phyloP scores from a whole-genome alignment of 2,113 vertebrate genomes.

The Corythaeola cristata region DNA sequence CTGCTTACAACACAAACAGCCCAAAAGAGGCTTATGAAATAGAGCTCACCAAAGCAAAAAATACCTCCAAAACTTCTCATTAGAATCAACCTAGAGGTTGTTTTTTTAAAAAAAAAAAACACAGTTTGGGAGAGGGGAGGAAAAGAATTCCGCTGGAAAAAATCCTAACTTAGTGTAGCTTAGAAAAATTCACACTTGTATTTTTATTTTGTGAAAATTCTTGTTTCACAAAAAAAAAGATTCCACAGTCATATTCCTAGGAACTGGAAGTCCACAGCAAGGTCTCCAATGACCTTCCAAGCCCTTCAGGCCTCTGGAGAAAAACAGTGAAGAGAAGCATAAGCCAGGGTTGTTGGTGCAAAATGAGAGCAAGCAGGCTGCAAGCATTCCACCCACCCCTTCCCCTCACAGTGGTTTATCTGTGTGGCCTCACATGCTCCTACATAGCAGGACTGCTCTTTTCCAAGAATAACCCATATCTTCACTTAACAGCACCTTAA shows the following conservation, averaged over 20 bases:
- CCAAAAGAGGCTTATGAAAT: not conserved
- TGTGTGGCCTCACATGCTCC: not conserved
- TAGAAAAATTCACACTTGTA: not conserved
- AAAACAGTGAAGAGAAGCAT: not conserved
- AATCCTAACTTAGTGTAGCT: not conserved
- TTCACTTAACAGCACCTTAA: not conserved
- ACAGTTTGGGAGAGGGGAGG: not conserved
- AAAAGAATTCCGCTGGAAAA: not conserved
- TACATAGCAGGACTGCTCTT: not conserved
- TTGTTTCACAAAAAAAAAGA: not conserved
- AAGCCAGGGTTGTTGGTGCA: not conserved
- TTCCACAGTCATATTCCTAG: not conserved
- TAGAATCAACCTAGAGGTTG: not conserved
- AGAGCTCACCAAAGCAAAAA: not conserved
- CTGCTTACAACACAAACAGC: not conserved
- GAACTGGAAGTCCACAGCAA: not conserved
- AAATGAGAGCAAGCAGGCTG: not conserved
- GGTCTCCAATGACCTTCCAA: not conserved
- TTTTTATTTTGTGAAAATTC: slow-evolving; percentile 3
- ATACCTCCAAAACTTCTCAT: not conserved
- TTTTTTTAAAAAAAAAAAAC: not conserved
- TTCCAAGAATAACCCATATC: not conserved
- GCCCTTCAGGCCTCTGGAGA: not conserved
- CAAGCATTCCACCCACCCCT: not conserved
- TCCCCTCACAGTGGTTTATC: not conserved